Evolutionary conservation across 1,140 invertebrate genomes (phyloP), one percentile per base, ranked within the genome.

Genomic region (Drosophila nigrodunni): DNA sequence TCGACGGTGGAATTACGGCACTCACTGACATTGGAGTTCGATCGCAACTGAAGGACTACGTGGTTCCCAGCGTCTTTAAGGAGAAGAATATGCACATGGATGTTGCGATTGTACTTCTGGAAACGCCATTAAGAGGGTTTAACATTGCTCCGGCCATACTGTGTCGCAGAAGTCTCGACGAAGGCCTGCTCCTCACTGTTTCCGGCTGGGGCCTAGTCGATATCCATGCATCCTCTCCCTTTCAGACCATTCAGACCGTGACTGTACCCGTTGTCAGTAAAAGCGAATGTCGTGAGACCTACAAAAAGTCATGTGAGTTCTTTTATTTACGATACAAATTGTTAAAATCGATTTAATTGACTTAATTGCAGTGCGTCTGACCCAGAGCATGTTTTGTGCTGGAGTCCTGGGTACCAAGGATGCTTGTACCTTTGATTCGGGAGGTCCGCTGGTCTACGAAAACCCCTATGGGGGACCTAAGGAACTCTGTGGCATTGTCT

Each of bases 341-440:
- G 6, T n/a, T 6, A 7, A 25, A 7, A 11, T 43, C 2, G 18
- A 25, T 13, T 21, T 10, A 9, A 4, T 11, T 0, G n/a, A 3
- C 44, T 3, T 34, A 35, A 8, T 7, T 41, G 0, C 9, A 77
- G 77, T 64, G 0, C 7, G 9, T 1, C 4, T 91, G 10, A 73
- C 79, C 6, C 2, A 71, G 0, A 77, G 54, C 25, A 91, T 91
- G 89, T 68, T 91, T 49, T 91, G 89, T 49, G 89, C 85, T 8
- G 67, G 59, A 7, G 4, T 70, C 0, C 3, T 70, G 34, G 78
- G 81, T 0, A 8, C 18, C 3, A 91, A 80, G 41, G 89, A 91
- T 65, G 78, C 89, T 0, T 91, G 89, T 21, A 73, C 77, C 13
- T 91, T 74, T 8, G 89, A 91, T 34, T 91, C 89, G 7, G 89